Conservation (phyloP, 1,140 invertebrate species). For the Orius laevigatus region DNA sequence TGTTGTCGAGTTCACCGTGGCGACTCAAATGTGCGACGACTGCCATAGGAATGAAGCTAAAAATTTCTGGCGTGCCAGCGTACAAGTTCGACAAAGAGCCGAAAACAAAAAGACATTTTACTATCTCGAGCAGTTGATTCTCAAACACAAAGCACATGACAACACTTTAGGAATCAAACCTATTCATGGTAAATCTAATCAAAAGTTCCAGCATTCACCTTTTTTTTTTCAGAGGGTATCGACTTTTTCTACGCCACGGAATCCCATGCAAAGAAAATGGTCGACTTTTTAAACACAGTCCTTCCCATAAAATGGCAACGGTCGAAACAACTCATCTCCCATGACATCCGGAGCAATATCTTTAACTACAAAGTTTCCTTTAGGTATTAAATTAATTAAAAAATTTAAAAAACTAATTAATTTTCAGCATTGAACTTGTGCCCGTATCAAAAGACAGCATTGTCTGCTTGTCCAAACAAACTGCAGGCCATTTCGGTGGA, state of each 20-base stretch:
- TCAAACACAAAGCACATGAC: constrained; percentile 87
- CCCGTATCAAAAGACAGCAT: constrained; percentile 94
- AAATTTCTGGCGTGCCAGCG: constrained; percentile 88
- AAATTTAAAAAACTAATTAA: constrained; percentile 16
- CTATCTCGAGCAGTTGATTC: constrained; percentile 92
- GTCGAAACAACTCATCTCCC: constrained; percentile 91
- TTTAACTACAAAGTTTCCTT: constrained; percentile 94
- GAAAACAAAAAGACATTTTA: constrained; percentile 97
- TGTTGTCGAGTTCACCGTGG: constrained; percentile 82
- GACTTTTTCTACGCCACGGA: constrained; percentile 91
- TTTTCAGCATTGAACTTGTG: constrained; percentile 80
- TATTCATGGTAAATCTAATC: constrained; percentile 48
- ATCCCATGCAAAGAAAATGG: constrained; percentile 83
- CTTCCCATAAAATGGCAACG: constrained; percentile 74
- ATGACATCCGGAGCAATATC: constrained; percentile 91
- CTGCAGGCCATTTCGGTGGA: constrained; percentile 79
- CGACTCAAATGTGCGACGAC: constrained; percentile 92
- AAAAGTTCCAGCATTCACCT: constrained; percentile 8
- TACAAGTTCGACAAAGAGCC: constrained; percentile 73
- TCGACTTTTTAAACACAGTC: constrained; percentile 79
- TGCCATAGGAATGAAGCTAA: constrained; percentile 95
- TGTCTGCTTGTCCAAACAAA: constrained; percentile 76
- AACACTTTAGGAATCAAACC: constrained; percentile 89
- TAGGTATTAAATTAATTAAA: constrained; percentile 25
- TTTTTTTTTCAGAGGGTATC: constrained; percentile 59